These are phyloP conservation scores for Oreochromis niloticus DNA, from an alignment of 2,113 vertebrate species.

Conservation along the genomic window DNA sequence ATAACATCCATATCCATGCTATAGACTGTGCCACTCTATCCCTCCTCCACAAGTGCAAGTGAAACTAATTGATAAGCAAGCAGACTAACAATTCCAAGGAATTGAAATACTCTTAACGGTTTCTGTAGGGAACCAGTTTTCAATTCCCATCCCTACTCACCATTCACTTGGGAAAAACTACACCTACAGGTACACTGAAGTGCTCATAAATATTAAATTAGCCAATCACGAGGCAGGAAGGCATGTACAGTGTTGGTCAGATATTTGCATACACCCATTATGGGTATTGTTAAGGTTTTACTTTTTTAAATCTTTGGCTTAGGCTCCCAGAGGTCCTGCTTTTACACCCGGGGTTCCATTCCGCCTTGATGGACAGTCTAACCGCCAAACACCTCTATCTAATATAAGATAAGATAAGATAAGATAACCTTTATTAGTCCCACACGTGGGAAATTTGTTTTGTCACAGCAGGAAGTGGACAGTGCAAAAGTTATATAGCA, in stretches of 20 bases:
- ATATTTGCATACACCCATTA: neutral
- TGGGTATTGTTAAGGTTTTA: neutral
- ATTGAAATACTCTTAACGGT: neutral
- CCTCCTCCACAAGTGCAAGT: neutral
- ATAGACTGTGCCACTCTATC: neutral
- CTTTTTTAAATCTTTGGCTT: neutral
- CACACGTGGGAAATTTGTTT: no score
- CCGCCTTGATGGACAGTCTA: fast-evolving
- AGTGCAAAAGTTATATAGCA: no score
- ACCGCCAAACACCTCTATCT: neutral
- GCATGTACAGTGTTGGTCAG: neutral
- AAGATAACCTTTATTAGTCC: no score
- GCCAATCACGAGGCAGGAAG: neutral
- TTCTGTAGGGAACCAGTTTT: neutral
- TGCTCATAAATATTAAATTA: neutral
- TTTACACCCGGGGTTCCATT: neutral
- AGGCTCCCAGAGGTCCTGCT: neutral
- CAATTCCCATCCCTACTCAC: neutral
- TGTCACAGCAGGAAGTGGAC: no score
- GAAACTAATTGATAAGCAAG: neutral
- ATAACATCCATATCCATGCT: neutral
- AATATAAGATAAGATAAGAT: neutral
- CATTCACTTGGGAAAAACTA: neutral
- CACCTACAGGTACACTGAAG: neutral
- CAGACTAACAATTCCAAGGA: neutral